Conservation (phyloP, 2,113 vertebrate genomes). For the Vicugna pacos region DNA sequence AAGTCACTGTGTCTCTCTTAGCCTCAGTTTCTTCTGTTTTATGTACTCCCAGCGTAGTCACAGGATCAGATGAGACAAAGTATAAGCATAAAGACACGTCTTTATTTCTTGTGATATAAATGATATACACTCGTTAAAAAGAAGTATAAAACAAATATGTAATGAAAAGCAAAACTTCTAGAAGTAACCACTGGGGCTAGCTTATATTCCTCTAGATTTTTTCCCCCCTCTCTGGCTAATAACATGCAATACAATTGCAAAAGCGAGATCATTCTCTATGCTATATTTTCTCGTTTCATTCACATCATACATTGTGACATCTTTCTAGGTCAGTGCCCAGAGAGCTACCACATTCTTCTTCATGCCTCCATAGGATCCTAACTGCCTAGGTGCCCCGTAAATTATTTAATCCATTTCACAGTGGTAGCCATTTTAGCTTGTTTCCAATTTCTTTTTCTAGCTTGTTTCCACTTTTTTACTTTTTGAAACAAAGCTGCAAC, state of each 20-base stretch:
- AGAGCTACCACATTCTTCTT: background rate
- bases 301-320: background rate
- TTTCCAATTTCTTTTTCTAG: background rate
- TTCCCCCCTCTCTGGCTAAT: background rate
- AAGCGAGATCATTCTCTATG: background rate
- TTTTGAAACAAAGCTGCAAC: background rate
- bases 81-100: background rate
- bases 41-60: background rate
- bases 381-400: background rate
- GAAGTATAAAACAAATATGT: background rate
- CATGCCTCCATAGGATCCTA: background rate
- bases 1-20: background rate
- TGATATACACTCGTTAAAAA: background rate
- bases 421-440: background rate
- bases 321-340: background rate
- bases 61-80: background rate
- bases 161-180: slow-evolving; percentile 16
- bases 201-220: background rate
- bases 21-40: background rate
- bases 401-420: slow-evolving; percentile 41
- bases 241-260: background rate
- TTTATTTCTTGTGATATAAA: slow-evolving; percentile 34
- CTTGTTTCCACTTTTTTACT: background rate
- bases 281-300: background rate
- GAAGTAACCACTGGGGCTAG: background rate